phyloP scores from a whole-genome alignment of 2,797 vertebrate species.

The Sebastes diploproa region DNA sequence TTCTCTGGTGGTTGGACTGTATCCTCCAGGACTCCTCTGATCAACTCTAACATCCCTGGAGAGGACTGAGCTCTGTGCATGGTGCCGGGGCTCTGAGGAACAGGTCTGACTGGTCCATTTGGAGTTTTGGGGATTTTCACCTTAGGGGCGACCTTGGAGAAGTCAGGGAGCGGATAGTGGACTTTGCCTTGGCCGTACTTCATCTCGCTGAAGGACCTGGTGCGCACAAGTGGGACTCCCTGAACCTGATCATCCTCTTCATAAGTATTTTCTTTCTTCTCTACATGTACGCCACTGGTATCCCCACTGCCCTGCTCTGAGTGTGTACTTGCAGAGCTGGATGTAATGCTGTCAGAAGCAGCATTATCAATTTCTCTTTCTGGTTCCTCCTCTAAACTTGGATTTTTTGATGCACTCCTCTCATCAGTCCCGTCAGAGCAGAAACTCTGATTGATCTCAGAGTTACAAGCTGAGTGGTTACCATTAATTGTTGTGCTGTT shows the following conservation, averaged over 20 bases:
- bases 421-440: background rate
- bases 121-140: slow-evolving; percentile 81
- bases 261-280: background rate
- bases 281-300: background rate
- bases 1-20: slow-evolving; percentile 61
- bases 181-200: slow-evolving; percentile 83
- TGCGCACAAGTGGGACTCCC: slow-evolving; percentile 60
- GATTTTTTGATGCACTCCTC: slow-evolving; percentile 7
- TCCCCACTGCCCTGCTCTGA: slow-evolving; percentile 17
- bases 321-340: slow-evolving; percentile 6
- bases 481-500: background rate
- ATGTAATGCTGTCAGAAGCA: slow-evolving; percentile 17
- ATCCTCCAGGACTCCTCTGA: slow-evolving; percentile 83
- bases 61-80: slow-evolving; percentile 74
- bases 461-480: background rate
- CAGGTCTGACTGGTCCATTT: slow-evolving; percentile 38
- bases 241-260: slow-evolving; percentile 16
- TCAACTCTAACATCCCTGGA: slow-evolving; percentile 74
- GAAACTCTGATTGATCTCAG: slow-evolving; percentile 6
- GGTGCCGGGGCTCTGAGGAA: slow-evolving; percentile 49
- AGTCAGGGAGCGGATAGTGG: slow-evolving; percentile 80
- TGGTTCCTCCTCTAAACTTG: slow-evolving; percentile 11
- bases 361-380: slow-evolving; percentile 1
- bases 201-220: slow-evolving; percentile 71
- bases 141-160: slow-evolving; percentile 83